These are phyloP conservation scores for Cyprinella venusta DNA, from an alignment of 2,797 vertebrate genomes.

Conservation along the genomic window DNA sequence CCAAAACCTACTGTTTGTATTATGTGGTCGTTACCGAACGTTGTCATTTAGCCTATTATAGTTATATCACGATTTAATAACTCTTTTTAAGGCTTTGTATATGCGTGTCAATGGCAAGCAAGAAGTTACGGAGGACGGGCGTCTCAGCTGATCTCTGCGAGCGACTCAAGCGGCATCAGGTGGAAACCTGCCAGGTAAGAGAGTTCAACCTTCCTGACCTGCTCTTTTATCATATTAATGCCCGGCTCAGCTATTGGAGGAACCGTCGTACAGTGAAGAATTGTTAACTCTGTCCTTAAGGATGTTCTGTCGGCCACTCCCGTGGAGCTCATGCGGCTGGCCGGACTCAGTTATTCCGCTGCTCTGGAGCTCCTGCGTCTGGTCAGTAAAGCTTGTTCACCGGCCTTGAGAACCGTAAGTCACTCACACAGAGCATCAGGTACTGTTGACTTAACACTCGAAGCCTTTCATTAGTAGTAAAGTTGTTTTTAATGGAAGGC, in stretches of 20 bases:
- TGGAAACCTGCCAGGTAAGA: slow-evolving; percentile 80
- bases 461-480: background rate
- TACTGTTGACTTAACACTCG: no score
- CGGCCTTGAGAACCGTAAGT: slow-evolving; percentile 79
- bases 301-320: slow-evolving; percentile 79
- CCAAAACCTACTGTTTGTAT: background rate
- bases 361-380: slow-evolving; percentile 72
- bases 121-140: slow-evolving; percentile 77
- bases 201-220: background rate
- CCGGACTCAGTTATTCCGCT: slow-evolving; percentile 74
- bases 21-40: background rate
- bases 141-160: slow-evolving; percentile 79
- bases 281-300: slow-evolving; percentile 62
- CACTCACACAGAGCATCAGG: background rate
- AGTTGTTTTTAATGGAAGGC: slow-evolving; percentile 64
- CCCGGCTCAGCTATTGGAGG: background rate
- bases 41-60: background rate
- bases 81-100: background rate
- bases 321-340: slow-evolving; percentile 80
- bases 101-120: slow-evolving; percentile 71
- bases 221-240: background rate
- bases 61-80: background rate
- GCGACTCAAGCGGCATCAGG: slow-evolving; percentile 75
- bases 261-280: background rate
- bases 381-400: slow-evolving; percentile 73